Conservation (phyloP, 2,888 invertebrate species). For the Nemotelus pantherinus region DNA sequence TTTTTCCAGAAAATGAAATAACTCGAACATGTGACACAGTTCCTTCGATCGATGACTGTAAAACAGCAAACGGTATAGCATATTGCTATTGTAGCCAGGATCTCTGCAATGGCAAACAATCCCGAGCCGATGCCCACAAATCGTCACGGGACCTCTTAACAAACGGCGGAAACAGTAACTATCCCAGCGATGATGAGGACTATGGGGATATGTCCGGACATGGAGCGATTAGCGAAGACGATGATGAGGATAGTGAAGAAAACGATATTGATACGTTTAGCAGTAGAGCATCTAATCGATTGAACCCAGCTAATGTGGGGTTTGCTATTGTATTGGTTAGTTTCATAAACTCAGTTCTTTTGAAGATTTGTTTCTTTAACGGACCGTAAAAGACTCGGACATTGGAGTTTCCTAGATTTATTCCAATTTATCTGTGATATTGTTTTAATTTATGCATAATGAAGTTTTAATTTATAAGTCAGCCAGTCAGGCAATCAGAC, state of each 20-base stretch:
- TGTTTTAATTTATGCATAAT: constrained; percentile 44
- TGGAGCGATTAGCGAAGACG: constrained; percentile 15
- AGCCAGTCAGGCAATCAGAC: not conserved
- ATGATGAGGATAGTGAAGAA: constrained; percentile 29
- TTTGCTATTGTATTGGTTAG: constrained; percentile 21
- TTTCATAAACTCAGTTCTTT: not conserved
- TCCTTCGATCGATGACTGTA: constrained; percentile 48
- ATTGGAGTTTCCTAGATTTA: constrained; percentile 45
- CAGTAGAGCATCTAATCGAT: constrained; percentile 41
- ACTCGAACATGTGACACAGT: constrained; percentile 48
- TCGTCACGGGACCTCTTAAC: constrained; percentile 33
- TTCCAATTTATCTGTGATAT: constrained; percentile 52
- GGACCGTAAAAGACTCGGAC: constrained; percentile 1
- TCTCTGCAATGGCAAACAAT: constrained; percentile 47
- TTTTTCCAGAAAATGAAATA: constrained; percentile 24
- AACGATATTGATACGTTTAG: constrained; percentile 26
- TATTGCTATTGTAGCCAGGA: constrained; percentile 50
- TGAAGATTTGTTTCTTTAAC: not conserved
- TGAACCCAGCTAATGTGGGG: not conserved
- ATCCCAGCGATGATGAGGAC: constrained; percentile 51
- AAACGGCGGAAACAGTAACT: constrained; percentile 25
- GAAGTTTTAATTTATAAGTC: constrained; percentile 25
- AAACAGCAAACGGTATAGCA: constrained; percentile 49
- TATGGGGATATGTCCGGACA: constrained; percentile 49
- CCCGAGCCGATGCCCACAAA: constrained; percentile 49